Base-by-base conservation (phyloP, 1,140 invertebrate species). In the Drosophila navojoa region DNA sequence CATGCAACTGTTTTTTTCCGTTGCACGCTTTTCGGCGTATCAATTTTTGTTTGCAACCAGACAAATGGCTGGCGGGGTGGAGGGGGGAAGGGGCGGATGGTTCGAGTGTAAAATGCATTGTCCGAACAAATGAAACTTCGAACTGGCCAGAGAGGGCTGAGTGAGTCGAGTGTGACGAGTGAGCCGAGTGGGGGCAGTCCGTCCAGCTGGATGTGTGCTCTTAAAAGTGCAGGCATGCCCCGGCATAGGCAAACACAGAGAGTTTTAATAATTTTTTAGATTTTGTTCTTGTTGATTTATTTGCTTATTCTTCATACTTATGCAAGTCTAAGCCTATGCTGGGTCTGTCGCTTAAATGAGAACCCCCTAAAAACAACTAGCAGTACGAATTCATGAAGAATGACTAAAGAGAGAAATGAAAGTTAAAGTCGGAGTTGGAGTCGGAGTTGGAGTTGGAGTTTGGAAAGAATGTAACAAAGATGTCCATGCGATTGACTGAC, bases 361-460 rank as follows among this genome's bases (percentile, higher is more conserved):
- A 81, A 68, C 71, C 71, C 79, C 84, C 76, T 82, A 76, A 79
- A 73, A 82, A 67, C 80, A 79, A 82, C 84, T 87, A 87, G 76
- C 63, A 69, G 68, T 79, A 82, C 62, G 49, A 60, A 71, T 76
- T 57, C 40, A 53, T 67, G 78, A 42, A 68, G 58, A 59, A 40
- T 52, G 60, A 66, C 52, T 32, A 49, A 42, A 66, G 49, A 66
- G 59, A 15, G 63, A 44, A 47, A 4, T 6, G 2, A 47, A 35
- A 10, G 59, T 52, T 19, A 19, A 9, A 45, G 32, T 45, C 29
- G 62, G 25, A 64, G 71, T 75, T 66, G 5, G 27, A 62, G 54
- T 40, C 2, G 5, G 13, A 42, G 19, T 40, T 38, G 58, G 25
- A 68, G 71, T 71, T 61, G 57, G 67, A 62, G 47, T 25, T 25